Evolutionary conservation across 2,888 invertebrate genomes (phyloP).

Genomic region (Xanthostigma xanthostigma): DNA sequence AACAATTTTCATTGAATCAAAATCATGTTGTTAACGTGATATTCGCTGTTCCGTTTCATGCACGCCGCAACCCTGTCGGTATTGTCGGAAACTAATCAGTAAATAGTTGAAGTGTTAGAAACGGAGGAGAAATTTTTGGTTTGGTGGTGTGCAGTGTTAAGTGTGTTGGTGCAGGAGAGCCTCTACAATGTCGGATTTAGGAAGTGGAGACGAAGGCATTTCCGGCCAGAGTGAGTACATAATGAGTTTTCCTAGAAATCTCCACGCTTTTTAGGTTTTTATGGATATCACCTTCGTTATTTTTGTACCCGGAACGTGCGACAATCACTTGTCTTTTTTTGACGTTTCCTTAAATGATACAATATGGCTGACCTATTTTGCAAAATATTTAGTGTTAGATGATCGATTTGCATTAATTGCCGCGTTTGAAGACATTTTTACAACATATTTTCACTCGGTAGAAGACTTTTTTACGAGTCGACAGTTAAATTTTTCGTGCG

Average conservation of each 20-base stretch:
- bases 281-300: not conserved
- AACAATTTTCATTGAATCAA: not conserved
- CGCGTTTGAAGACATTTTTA: not conserved
- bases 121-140: not conserved
- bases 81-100: not conserved
- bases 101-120: not conserved
- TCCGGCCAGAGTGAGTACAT: constrained; percentile 61
- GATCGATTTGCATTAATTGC: not conserved
- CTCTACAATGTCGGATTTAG: constrained; percentile 60
- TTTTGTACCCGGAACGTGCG: not conserved
- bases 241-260: not conserved
- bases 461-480: not conserved
- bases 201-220: constrained; percentile 65
- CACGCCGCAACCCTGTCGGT: not conserved
- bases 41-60: not conserved
- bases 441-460: not conserved
- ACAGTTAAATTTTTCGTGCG: not conserved
- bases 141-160: constrained; percentile 4
- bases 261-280: not conserved
- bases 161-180: constrained; percentile 19
- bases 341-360: constrained; percentile 5
- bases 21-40: constrained; percentile 3
- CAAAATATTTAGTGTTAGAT: not conserved
- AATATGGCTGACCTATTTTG: constrained; percentile 8
- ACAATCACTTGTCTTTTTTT: constrained; percentile 6